Conservation (phyloP, 2,888 invertebrate species). For the Epinotia brunnichana region DNA sequence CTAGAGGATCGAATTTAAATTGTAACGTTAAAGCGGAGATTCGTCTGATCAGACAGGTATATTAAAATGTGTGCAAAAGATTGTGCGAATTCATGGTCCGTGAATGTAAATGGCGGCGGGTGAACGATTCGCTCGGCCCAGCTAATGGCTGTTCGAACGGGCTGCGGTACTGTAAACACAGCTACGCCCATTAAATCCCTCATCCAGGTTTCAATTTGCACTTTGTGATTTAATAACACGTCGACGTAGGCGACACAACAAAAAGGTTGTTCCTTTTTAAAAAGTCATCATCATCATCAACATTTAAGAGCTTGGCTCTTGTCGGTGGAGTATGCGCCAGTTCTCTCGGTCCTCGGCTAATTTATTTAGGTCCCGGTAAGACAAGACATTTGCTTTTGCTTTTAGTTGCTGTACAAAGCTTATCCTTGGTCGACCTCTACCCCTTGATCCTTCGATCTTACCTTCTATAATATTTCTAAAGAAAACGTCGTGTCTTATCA, state of each 20-base stretch:
- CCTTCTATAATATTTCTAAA: too few relatives aligned
- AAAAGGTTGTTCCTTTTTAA: not conserved
- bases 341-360: too few relatives aligned
- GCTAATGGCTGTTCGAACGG: slow-evolving; percentile 22
- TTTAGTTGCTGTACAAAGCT: too few relatives aligned
- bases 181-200: slow-evolving; percentile 29
- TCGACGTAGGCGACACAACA: not conserved
- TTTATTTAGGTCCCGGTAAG: too few relatives aligned
- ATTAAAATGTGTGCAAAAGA: not conserved
- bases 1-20: not conserved
- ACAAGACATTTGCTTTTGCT: too few relatives aligned
- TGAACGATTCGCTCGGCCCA: slow-evolving; percentile 13
- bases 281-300: too few relatives aligned
- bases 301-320: too few relatives aligned
- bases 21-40: not conserved
- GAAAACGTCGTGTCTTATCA: too few relatives aligned
- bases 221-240: slow-evolving; percentile 18
- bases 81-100: not conserved
- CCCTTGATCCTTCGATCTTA: too few relatives aligned
- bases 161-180: slow-evolving; percentile 25
- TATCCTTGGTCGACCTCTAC: too few relatives aligned
- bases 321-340: too few relatives aligned
- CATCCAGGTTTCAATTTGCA: slow-evolving; percentile 24
- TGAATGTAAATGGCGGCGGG: slow-evolving; percentile 20
- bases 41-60: not conserved